phyloP scores from a whole-genome alignment of 2,888 invertebrate genomes.

The Phasia obesa region DNA sequence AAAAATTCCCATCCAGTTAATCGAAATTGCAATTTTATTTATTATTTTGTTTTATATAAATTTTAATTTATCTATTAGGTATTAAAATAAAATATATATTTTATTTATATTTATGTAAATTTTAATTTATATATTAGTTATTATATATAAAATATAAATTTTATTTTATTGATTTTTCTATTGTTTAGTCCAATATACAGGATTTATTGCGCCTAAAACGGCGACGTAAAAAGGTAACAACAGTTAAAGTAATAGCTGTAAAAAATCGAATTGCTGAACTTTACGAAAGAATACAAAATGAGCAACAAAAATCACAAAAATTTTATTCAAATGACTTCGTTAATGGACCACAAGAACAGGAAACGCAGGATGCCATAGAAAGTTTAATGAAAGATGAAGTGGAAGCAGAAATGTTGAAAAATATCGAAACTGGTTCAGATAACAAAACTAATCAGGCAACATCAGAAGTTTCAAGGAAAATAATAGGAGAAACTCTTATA shows the following conservation, averaged over 20 bases:
- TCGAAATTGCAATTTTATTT: too few species aligned
- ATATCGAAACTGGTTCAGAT: neutral
- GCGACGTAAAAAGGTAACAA: slow-evolving; percentile 66
- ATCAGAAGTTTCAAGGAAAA: slow-evolving; percentile 57
- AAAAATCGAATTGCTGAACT: slow-evolving; percentile 73
- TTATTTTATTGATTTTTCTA: neutral
- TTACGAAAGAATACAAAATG: slow-evolving; percentile 68
- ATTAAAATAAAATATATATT: too few species aligned
- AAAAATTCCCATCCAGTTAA: too few species aligned
- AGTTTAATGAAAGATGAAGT: slow-evolving; percentile 33
- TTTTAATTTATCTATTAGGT: too few species aligned
- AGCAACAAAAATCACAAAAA: slow-evolving; percentile 67
- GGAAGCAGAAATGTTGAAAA: neutral
- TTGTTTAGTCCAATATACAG: slow-evolving; percentile 44
- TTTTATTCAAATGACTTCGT: slow-evolving; percentile 38
- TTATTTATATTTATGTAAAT: too few species aligned
- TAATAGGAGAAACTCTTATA: slow-evolving; percentile 73
- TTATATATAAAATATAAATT: too few species aligned
- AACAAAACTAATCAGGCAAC: neutral
- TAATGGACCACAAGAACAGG: slow-evolving; percentile 46
- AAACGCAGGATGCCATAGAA: slow-evolving; percentile 57
- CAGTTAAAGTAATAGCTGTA: slow-evolving; percentile 72
- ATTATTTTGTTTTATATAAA: too few species aligned
- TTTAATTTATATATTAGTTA: too few species aligned
- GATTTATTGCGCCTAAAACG: slow-evolving; percentile 55